phyloP scores from a whole-genome alignment of 2,797 vertebrate genomes.

The Myotis pilosus region DNA sequence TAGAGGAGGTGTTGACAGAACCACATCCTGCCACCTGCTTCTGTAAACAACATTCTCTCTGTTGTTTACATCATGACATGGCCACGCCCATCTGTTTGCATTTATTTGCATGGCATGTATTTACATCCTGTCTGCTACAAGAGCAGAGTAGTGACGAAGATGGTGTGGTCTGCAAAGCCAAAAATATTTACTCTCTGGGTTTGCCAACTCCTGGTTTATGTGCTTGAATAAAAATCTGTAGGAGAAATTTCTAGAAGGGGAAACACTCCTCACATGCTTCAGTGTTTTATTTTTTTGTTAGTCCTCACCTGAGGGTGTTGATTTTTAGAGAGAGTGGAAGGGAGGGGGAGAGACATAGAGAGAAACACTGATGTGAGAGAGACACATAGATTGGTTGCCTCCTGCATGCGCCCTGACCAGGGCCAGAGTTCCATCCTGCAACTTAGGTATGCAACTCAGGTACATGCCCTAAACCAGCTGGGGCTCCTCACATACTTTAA shows the following conservation, averaged over 20 bases:
- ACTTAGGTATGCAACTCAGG: neutral
- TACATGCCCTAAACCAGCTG: too few relatives aligned
- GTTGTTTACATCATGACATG: neutral
- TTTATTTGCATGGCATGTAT: neutral
- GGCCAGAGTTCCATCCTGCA: neutral
- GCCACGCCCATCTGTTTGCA: neutral
- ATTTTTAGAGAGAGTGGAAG: neutral
- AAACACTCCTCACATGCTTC: neutral
- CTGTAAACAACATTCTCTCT: neutral
- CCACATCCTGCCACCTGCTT: neutral
- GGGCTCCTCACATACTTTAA: neutral
- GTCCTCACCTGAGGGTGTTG: too few relatives aligned
- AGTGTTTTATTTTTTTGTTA: neutral
- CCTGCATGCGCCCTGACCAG: too few relatives aligned
- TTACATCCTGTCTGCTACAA: neutral
- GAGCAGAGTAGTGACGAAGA: neutral
- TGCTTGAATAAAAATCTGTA: neutral
- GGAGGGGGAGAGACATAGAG: neutral
- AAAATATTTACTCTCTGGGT: neutral
- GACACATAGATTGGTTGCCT: too few relatives aligned
- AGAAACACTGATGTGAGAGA: neutral
- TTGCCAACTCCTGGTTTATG: neutral
- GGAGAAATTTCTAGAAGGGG: neutral
- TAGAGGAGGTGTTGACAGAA: neutral
- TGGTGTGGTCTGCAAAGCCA: neutral